Base-by-base conservation (phyloP, 2,888 invertebrate genomes). In the Scotopteryx bipunctaria region DNA sequence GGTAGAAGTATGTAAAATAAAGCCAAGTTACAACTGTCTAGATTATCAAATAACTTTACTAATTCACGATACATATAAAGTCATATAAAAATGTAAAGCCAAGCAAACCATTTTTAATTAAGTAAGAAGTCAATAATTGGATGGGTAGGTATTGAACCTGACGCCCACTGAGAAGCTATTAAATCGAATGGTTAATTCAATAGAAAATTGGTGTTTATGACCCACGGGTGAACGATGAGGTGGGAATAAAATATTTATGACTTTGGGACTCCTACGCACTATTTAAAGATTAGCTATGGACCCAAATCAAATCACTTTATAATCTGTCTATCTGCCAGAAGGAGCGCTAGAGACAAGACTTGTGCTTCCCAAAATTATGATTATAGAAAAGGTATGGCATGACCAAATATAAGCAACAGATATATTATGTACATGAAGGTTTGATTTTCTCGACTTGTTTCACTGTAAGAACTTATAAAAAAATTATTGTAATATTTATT, bases 251-350 rank as follows among this genome's bases (percentile, higher is more conserved):
- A 72, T 64, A 68, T 78, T 75, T 73, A 76, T 67, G 73, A 67
- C 51, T 69, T 60, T 49, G 66, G 65, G 65, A 45, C 73, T 60
- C 48, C 64, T 67, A 61, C 61, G 71, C 63, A 67, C 66, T 70
- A 74, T 78, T 81, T 76, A 76, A 63, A 64, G 67, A 81, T 82
- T 82, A 69, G 73, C 60, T 54, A 76, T 69, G 79, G 71, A 55
- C 66, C 61, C 61, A 47, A n/a, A 67, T 63, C 78, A 76, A 80
- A 81, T 80, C 68, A 67, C 69, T 79, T 80, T 78, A 76, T 81
- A 78, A 79, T 81, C 74, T 74, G 68, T 66, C 55, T 62, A 61
- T 69, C 67, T 71, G 44, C 66, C 63, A 61, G 71, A 27, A n/a
- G n/a, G 4, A 75, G 69, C 65, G 67, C 50, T 50, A 58, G 57